Conservation (phyloP, 2,888 invertebrate species). For the Lochmaea crataegi region DNA sequence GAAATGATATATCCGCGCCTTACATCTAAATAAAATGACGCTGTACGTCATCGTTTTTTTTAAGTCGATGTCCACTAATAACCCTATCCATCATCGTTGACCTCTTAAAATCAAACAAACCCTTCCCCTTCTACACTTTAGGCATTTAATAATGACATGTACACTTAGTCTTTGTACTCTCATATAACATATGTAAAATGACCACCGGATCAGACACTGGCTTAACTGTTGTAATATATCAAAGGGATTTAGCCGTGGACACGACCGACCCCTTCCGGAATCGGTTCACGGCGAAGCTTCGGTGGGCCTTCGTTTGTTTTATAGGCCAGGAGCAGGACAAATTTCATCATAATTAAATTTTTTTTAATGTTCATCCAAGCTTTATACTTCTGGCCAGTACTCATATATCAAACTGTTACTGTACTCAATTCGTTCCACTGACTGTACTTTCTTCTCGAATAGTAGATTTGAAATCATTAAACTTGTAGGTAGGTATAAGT, state of each 20-base stretch:
- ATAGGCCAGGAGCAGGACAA: conserved; percentile 32
- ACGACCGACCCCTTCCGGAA: conserved; percentile 47
- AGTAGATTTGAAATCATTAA: too few relatives aligned
- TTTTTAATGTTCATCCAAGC: too few relatives aligned
- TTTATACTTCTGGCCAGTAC: too few relatives aligned
- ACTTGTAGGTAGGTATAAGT: too few relatives aligned
- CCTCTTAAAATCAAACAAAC: conserved; percentile 31
- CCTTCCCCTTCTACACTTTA: background rate
- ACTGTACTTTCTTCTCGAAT: too few relatives aligned
- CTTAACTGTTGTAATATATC: conserved; percentile 64
- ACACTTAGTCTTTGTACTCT: conserved; percentile 56
- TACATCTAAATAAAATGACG: background rate
- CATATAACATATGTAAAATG: conserved; percentile 64
- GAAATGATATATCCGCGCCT: too few relatives aligned
- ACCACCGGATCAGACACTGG: conserved; percentile 61
- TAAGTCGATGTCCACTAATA: background rate
- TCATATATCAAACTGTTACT: too few relatives aligned
- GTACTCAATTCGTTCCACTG: too few relatives aligned
- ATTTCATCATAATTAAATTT: too few relatives aligned
- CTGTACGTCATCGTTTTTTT: background rate
- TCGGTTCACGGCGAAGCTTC: conserved; percentile 19
- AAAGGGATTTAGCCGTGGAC: conserved; percentile 61
- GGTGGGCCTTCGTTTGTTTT: conserved; percentile 40
- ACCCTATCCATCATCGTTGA: conserved; percentile 28
- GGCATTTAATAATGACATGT: conserved; percentile 39